Conservation (phyloP, 2,113 vertebrate genomes). For the Anolis sagrei region DNA sequence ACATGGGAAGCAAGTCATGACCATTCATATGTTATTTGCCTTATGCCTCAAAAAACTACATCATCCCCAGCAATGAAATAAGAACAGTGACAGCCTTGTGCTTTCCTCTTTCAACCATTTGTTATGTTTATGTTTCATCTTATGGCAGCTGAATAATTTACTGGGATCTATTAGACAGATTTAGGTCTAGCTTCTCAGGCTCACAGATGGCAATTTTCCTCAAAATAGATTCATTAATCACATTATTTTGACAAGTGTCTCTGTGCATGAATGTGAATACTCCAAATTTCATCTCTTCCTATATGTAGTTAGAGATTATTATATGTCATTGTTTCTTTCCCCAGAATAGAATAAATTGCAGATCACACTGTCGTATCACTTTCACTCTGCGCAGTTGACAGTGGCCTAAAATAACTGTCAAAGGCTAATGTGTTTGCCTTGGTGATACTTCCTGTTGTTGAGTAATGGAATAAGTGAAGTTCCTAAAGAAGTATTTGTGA, state of each 20-base stretch:
- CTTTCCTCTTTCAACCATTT: conserved; percentile 15
- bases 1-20: background rate
- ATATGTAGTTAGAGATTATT: conserved; percentile 16
- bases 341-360: background rate
- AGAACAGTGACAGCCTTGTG: background rate
- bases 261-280: conserved; percentile 11
- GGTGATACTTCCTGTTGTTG: background rate
- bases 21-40: background rate
- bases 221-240: conserved; percentile 37
- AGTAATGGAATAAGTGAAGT: background rate
- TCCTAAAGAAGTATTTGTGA: background rate
- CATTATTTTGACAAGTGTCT: conserved; percentile 52
- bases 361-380: too few species aligned
- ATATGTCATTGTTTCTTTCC: background rate
- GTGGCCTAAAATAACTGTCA: background rate
- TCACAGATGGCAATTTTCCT: conserved; percentile 24
- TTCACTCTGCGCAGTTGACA: background rate
- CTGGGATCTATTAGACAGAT: background rate
- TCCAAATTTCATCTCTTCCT: conserved; percentile 10
- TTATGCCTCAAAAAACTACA: background rate
- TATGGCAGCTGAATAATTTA: conserved; percentile 32
- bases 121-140: conserved; percentile 5
- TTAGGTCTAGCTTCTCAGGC: conserved; percentile 13
- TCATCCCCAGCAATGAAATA: conserved; percentile 1
- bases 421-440: background rate